Base-by-base conservation (phyloP, 2,113 vertebrate genomes). In the Lutjanus erythropterus region DNA sequence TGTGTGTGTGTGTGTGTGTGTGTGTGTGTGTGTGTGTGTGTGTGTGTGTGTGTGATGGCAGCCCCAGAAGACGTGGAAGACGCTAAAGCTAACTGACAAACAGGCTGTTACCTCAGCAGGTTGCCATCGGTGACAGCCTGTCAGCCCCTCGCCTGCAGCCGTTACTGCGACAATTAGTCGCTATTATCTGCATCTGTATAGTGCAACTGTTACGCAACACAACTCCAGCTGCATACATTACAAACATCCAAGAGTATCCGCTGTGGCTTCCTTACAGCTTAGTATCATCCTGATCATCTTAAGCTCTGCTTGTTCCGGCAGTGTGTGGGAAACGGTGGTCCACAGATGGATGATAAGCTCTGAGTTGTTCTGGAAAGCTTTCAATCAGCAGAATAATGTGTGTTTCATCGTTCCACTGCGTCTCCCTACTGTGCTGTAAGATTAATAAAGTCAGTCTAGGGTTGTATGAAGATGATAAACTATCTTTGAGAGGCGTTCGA, bases 121-220 rank as follows among this genome's bases (percentile, higher is more conserved):
- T 58, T 64, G 44, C 75, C 15, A 12, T 65, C 23, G 0, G 61
- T 25, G 52, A 67, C 71, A 56, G 62, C 42, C 67, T 33, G 67
- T 68, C 72, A 61, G 31, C 55, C 7, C 29, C 19, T 61, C 9
- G 41, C 61, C 77, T 61, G 42, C 56, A 77, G 67, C 59, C 69
- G 9, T 61, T 27, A 61, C 55, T 58, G 41, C 29, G 52, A 85
- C 71, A 55, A 88, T 72, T 27, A 70, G 66, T 44, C 44, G 19
- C 71, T 6, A 77, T 64, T 61, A 58, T 23, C 64, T 35, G 41
- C 2, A 62, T 58, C 37, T 65, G 23, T 59, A 58, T 4, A 1
- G 60, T 31, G 65, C 68, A 47, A 10, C 64, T 27, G 44, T 88
- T 84, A 72, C 9, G 21, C 84, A 87, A 88, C 35, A 10, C 58